These are phyloP conservation scores for Chironomus tepperi DNA, from an alignment of 1,140 invertebrate species.

Conservation along the genomic window DNA sequence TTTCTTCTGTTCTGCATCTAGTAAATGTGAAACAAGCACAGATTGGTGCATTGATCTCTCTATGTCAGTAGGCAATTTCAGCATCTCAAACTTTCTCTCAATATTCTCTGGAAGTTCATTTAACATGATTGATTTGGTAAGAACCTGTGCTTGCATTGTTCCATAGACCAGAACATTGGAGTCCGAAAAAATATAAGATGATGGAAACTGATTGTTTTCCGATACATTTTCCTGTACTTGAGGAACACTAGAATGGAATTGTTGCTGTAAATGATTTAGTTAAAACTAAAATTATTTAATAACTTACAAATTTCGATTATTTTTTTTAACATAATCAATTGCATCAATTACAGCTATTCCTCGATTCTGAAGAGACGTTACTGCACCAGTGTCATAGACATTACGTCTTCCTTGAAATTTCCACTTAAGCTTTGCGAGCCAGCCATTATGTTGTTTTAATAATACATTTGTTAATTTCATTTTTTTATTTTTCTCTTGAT, in stretches of 20 bases:
- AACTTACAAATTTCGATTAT: constrained; percentile 36
- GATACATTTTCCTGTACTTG: not conserved
- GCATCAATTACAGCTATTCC: constrained; percentile 48
- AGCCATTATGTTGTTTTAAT: constrained; percentile 55
- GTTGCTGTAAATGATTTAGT: not conserved
- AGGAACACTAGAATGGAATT: constrained; percentile 8
- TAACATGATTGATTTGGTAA: constrained; percentile 65
- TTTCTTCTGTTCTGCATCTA: constrained; percentile 67
- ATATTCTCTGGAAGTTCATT: constrained; percentile 52
- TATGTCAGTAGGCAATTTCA: constrained; percentile 43
- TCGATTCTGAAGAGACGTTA: constrained; percentile 42
- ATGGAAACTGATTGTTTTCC: not conserved
- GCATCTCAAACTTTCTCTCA: constrained; percentile 39
- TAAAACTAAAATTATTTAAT: constrained; percentile 24
- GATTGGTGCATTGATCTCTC: constrained; percentile 48
- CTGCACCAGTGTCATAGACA: constrained; percentile 43
- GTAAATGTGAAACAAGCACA: constrained; percentile 60
- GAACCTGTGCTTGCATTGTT: constrained; percentile 56
- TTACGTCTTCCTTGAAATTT: constrained; percentile 48
- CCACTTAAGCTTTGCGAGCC: constrained; percentile 60
- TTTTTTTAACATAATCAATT: constrained; percentile 42
- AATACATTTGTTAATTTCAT: constrained; percentile 57
- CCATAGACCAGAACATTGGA: constrained; percentile 60
- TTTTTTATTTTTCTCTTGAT: constrained; percentile 29
- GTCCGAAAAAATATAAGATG: constrained; percentile 48